Conservation (phyloP, 2,113 vertebrate species). For the Sceloporus tristichus region DNA sequence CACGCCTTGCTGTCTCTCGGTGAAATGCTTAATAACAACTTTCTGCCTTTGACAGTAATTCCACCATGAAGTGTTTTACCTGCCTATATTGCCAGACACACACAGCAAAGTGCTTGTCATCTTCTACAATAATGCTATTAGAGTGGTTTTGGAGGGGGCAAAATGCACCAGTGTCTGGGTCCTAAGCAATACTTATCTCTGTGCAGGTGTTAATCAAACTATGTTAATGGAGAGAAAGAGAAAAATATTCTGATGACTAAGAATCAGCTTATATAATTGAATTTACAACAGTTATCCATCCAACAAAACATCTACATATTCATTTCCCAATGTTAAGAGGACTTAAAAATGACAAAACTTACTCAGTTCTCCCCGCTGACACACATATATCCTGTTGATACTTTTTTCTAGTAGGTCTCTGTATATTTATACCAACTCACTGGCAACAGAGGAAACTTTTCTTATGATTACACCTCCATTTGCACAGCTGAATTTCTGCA, state of each 20-base stretch:
- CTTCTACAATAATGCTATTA: neutral
- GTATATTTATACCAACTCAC: neutral
- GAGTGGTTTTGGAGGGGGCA: neutral
- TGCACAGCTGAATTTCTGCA: too few relatives aligned
- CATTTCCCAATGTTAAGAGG: neutral
- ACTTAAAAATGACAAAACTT: neutral
- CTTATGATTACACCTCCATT: neutral
- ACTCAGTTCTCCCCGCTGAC: neutral
- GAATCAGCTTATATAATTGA: neutral
- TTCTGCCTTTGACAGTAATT: neutral
- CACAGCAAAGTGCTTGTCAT: neutral
- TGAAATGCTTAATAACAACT: constrained; percentile 6
- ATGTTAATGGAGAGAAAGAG: neutral
- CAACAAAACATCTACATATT: neutral
- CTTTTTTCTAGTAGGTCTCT: neutral
- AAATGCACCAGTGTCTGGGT: neutral
- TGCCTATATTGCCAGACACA: neutral
- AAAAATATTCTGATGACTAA: neutral
- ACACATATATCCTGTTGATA: neutral
- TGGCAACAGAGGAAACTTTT: neutral
- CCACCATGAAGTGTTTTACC: neutral
- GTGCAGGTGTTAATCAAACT: neutral
- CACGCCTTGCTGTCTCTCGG: constrained; percentile 10
- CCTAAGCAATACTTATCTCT: neutral
- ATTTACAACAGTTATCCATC: neutral